These are phyloP conservation scores for Aptenodytes patagonicus DNA, from an alignment of 2,113 vertebrate genomes.

Conservation along the genomic window DNA sequence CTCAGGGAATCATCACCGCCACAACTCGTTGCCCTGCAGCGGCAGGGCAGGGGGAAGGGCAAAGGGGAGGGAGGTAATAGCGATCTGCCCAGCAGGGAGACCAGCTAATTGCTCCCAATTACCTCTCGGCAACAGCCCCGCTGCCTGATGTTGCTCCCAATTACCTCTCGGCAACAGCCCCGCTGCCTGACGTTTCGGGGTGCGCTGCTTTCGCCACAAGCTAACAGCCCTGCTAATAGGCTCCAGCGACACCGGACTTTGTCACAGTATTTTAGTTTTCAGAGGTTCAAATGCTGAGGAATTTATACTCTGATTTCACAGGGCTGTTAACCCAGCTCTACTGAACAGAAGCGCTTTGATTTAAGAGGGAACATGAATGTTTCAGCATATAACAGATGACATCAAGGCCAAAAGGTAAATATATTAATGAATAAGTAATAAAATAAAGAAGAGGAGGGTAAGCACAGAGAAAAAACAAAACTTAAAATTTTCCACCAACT, in stretches of 20 bases:
- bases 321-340: neutral
- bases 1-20: neutral
- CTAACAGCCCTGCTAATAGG: neutral
- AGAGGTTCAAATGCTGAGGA: neutral
- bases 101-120: slow-evolving; percentile 72
- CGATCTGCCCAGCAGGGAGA: slow-evolving; percentile 55
- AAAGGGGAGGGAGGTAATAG: neutral
- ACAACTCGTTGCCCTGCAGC: neutral
- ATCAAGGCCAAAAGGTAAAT: neutral
- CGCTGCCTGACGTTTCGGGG: slow-evolving; percentile 60
- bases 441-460: neutral
- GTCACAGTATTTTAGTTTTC: neutral
- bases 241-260: neutral
- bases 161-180: slow-evolving; percentile 37
- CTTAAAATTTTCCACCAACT: neutral
- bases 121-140: slow-evolving; percentile 5
- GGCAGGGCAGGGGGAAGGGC: neutral
- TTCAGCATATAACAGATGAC: neutral
- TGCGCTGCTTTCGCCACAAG: neutral
- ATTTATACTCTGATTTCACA: neutral
- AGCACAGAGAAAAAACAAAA: neutral
- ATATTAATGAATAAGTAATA: neutral
- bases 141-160: slow-evolving; percentile 70
- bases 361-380: neutral
- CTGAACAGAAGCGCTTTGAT: neutral